phyloP scores from a whole-genome alignment of 2,113 vertebrate species.

The Pygathrix nemaeus region DNA sequence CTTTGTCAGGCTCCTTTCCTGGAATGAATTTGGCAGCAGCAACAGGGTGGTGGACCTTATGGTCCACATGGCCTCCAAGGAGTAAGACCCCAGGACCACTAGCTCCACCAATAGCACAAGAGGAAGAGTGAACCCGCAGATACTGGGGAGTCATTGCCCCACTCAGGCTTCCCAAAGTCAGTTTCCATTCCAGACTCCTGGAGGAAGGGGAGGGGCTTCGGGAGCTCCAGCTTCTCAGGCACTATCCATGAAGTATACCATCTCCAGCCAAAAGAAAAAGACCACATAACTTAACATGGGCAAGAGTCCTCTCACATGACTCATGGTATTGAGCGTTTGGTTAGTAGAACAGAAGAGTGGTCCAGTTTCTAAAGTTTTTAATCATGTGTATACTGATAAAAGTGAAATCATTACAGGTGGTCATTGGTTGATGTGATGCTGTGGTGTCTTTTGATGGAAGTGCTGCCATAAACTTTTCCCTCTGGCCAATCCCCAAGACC shows the following conservation, averaged over 20 bases:
- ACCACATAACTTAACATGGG: neutral
- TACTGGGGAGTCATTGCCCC: neutral
- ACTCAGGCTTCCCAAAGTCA: neutral
- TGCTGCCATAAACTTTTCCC: neutral
- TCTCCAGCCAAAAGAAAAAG: neutral
- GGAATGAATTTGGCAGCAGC: neutral
- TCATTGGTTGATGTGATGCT: fast-evolving
- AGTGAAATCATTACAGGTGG: neutral
- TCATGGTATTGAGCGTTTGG: neutral
- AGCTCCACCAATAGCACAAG: neutral
- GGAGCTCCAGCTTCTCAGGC: neutral
- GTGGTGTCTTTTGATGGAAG: neutral
- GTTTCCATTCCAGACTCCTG: neutral
- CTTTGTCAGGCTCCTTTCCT: neutral
- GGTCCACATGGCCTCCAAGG: neutral
- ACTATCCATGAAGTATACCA: neutral
- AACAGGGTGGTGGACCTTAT: neutral
- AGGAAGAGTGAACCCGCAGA: neutral
- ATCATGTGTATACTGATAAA: neutral
- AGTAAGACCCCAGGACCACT: neutral
- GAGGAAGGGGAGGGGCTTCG: neutral
- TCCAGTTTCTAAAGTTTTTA: neutral
- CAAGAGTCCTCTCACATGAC: neutral
- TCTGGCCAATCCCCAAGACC: neutral
- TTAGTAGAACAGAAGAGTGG: neutral